phyloP scores from a whole-genome alignment of 2,888 invertebrate species.

The Dryocosmus kuriphilus region DNA sequence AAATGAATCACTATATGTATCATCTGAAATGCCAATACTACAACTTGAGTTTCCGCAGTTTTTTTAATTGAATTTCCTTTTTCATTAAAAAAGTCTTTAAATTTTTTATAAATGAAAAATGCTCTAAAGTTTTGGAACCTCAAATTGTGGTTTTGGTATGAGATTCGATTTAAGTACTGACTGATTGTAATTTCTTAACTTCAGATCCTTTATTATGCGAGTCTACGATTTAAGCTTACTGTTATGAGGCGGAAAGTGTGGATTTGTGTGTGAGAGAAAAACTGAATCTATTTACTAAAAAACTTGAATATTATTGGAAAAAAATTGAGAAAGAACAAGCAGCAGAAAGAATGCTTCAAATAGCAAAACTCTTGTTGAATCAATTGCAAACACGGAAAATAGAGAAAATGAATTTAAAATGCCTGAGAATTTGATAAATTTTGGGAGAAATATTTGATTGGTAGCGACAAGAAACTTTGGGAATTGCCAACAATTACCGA shows the following conservation, averaged over 20 bases:
- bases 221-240: constrained; percentile 29
- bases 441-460: background rate
- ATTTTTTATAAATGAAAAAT: background rate
- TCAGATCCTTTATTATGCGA: constrained; percentile 23
- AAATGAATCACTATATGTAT: constrained; percentile 21
- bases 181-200: constrained; percentile 38
- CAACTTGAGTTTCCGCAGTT: constrained; percentile 5
- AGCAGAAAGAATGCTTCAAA: background rate
- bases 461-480: background rate
- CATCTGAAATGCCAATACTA: constrained; percentile 2
- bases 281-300: background rate
- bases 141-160: background rate
- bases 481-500: constrained; percentile 7
- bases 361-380: constrained; percentile 25
- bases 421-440: background rate
- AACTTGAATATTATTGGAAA: background rate
- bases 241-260: background rate
- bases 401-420: background rate
- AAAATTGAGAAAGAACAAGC: background rate
- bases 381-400: constrained; percentile 22
- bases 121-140: background rate
- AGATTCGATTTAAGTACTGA: constrained; percentile 35
- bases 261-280: background rate
- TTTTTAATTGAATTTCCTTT: background rate
- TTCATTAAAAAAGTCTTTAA: background rate